A percentile compares a stretch with the other conserved stretches of the same genome.
phyloP scores from a whole-genome alignment of 2,797 vertebrate species.

The Danio aesculapii region DNA sequence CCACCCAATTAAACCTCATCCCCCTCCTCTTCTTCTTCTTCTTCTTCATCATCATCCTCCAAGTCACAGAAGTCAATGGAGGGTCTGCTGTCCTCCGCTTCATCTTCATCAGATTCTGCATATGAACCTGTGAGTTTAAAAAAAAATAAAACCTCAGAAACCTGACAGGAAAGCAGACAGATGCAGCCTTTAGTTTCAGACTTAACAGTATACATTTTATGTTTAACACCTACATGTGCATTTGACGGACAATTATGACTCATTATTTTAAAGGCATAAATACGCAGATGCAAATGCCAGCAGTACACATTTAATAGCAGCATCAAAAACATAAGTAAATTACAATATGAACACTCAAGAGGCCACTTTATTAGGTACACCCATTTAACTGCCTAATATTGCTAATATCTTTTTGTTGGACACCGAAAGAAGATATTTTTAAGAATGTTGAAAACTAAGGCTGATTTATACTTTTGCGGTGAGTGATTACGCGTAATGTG shows the following conservation, averaged over 20 bases:
- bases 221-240: neutral
- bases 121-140: slow-evolving; percentile 67
- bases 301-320: neutral
- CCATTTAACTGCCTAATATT: too few species aligned
- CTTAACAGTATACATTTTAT: neutral
- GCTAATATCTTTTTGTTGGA: too few species aligned
- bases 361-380: too few species aligned
- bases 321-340: neutral
- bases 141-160: neutral
- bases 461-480: too few species aligned
- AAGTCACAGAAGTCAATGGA: slow-evolving; percentile 83
- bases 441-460: too few species aligned
- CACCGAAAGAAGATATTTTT: too few species aligned
- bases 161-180: neutral
- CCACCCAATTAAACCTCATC: slow-evolving; percentile 71
- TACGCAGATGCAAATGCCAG: neutral
- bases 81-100: slow-evolving; percentile 80
- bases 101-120: slow-evolving; percentile 87
- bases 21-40: slow-evolving; percentile 53
- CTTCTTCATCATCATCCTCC: slow-evolving; percentile 68
- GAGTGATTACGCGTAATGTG: too few species aligned
- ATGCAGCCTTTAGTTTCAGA: neutral
- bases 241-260: neutral
- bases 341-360: slow-evolving; percentile 10
- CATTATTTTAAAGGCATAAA: neutral